These are phyloP conservation scores for Cyphomyrus plagiostoma DNA, from an alignment of 2,113 vertebrate species.

Conservation along the genomic window DNA sequence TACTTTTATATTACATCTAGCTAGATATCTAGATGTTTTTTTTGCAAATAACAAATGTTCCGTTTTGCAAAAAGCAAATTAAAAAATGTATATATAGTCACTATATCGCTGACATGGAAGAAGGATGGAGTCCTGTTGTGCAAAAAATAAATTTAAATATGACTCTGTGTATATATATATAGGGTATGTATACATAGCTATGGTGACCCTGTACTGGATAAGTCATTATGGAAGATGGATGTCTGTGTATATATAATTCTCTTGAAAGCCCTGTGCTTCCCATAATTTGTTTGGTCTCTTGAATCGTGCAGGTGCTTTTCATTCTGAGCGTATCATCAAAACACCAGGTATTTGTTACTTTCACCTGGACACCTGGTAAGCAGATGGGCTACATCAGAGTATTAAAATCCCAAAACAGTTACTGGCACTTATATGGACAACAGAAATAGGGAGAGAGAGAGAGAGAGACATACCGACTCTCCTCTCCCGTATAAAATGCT, in stretches of 20 bases:
- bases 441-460: not conserved
- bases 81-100: not conserved
- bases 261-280: not conserved
- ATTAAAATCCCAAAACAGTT: not conserved
- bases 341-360: not conserved
- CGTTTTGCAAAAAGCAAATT: not conserved
- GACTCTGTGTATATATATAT: not conserved
- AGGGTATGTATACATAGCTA: not conserved
- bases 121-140: not conserved
- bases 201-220: not conserved
- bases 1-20: not conserved
- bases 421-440: not conserved
- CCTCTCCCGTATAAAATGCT: not conserved
- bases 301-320: not conserved
- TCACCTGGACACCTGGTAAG: not conserved
- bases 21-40: not conserved
- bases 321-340: not conserved
- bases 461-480: not conserved
- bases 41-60: not conserved
- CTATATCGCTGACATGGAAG: not conserved
- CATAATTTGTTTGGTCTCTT: not conserved
- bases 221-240: not conserved
- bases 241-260: not conserved
- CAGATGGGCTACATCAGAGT: not conserved
- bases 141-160: not conserved